A percentile compares a stretch with the other conserved stretches of the same genome.
phyloP scores from a whole-genome alignment of 2,113 vertebrate species.

The Odobenus rosmarus region DNA sequence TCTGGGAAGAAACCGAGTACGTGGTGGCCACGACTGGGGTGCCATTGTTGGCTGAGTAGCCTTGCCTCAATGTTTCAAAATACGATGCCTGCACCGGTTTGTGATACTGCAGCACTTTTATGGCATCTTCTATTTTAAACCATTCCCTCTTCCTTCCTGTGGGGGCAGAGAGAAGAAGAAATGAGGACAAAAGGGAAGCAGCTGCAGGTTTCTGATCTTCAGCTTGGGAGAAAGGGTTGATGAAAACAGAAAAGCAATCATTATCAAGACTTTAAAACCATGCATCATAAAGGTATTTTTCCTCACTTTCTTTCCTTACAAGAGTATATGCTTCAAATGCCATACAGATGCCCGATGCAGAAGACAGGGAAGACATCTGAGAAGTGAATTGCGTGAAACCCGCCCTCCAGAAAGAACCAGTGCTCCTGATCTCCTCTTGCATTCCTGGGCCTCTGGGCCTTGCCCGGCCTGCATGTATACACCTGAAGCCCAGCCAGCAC shows the following conservation, averaged over 20 bases:
- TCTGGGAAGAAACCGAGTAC: constrained; percentile 92
- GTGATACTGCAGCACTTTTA: constrained; percentile 95
- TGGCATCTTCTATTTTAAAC: constrained; percentile 98
- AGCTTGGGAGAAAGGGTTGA: background rate
- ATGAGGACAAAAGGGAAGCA: constrained; percentile 55
- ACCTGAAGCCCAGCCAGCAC: background rate
- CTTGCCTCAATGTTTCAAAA: constrained; percentile 94
- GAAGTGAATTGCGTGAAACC: background rate
- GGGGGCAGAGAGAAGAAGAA: constrained; percentile 78
- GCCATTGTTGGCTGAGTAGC: constrained; percentile 95
- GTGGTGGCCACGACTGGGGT: constrained; percentile 93
- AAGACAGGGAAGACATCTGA: background rate
- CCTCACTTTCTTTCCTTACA: background rate
- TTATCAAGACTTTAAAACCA: background rate
- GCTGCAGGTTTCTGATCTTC: background rate
- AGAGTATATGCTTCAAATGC: constrained; percentile 12
- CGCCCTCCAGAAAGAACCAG: background rate
- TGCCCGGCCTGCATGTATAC: rapidly evolving
- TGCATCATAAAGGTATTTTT: background rate
- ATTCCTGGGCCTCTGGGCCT: background rate
- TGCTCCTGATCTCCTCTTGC: too few relatives aligned
- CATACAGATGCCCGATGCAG: background rate
- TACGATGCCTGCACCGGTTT: constrained; percentile 99
- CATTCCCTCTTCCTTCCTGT: constrained; percentile 99
- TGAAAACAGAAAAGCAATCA: background rate